Evolutionary conservation across 2,888 invertebrate genomes (phyloP).

Genomic region (Drosophila infuscata): DNA sequence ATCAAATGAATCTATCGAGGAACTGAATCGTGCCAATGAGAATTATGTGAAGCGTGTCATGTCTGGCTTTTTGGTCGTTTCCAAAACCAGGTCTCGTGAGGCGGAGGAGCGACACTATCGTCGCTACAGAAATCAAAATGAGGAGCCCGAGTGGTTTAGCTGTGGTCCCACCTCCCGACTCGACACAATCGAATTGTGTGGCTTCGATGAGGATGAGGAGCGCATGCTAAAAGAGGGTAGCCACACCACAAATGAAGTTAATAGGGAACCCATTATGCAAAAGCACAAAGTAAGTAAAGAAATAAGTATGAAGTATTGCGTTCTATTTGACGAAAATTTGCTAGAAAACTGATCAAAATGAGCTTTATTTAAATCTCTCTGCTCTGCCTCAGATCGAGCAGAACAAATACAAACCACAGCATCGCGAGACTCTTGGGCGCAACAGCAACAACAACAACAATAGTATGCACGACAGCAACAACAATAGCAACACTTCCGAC

Average conservation of each 20-base stretch:
- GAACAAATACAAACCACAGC: slow-evolving; percentile 61
- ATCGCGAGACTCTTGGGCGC: slow-evolving; percentile 40
- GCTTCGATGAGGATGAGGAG: slow-evolving; percentile 82
- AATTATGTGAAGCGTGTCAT: slow-evolving; percentile 83
- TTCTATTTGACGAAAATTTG: not conserved
- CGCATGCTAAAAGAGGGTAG: slow-evolving; percentile 48
- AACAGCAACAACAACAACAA: slow-evolving; percentile 26
- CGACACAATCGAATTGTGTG: slow-evolving; percentile 83
- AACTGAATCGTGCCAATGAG: slow-evolving; percentile 71
- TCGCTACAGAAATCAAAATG: slow-evolving; percentile 79
- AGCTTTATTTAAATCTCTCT: not conserved
- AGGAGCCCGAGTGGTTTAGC: slow-evolving; percentile 84
- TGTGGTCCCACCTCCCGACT: slow-evolving; percentile 83
- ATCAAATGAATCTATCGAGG: slow-evolving; percentile 67
- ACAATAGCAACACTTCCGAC: slow-evolving; percentile 53
- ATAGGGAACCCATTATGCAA: slow-evolving; percentile 41
- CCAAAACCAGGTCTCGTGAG: slow-evolving; percentile 79
- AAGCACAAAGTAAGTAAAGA: slow-evolving; percentile 63
- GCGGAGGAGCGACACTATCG: slow-evolving; percentile 77
- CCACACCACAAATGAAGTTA: slow-evolving; percentile 26
- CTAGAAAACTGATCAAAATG: not conserved
- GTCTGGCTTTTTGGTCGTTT: slow-evolving; percentile 81
- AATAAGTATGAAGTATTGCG: not conserved
- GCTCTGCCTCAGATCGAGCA: slow-evolving; percentile 39
- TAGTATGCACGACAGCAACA: slow-evolving; percentile 55